These are phyloP conservation scores for Ceratosolen fusciceps DNA, from an alignment of 1,140 invertebrate genomes.

Conservation along the genomic window DNA sequence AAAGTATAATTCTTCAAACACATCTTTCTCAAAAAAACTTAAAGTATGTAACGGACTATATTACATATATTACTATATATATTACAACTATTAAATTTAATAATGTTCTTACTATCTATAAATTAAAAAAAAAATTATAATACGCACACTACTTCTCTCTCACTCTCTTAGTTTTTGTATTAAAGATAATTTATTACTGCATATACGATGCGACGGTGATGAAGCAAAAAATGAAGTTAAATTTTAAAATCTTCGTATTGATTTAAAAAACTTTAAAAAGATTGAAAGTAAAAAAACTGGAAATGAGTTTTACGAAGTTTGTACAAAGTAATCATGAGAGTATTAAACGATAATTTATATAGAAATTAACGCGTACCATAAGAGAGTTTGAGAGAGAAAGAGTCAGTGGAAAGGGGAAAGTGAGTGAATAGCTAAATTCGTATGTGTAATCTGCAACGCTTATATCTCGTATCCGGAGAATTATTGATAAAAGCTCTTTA, in stretches of 20 bases:
- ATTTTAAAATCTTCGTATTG: slow-evolving; percentile 63
- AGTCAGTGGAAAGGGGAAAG: not conserved
- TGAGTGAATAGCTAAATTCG: too few species aligned
- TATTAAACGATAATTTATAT: not conserved
- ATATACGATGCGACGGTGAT: slow-evolving; percentile 64
- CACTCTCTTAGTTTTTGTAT: slow-evolving; percentile 44
- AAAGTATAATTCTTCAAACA: too few species aligned
- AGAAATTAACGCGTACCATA: not conserved
- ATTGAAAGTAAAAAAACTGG: slow-evolving; percentile 35
- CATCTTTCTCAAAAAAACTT: too few species aligned
- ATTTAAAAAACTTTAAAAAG: slow-evolving; percentile 14
- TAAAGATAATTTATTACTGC: slow-evolving; percentile 67
- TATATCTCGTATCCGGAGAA: slow-evolving; percentile 64
- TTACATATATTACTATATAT: too few species aligned
- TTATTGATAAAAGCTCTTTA: slow-evolving; percentile 64
- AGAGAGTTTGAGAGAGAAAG: not conserved
- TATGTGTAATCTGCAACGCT: slow-evolving; percentile 55
- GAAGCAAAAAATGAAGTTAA: slow-evolving; percentile 68
- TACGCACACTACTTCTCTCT: not conserved
- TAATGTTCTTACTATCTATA: too few species aligned
- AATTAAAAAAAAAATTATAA: too few species aligned
- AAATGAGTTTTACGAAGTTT: not conserved
- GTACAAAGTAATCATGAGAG: not conserved
- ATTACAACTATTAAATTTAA: too few species aligned
- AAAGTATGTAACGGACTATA: too few species aligned